Conservation (phyloP, 2,797 vertebrate species). For the Xyrichtys novacula region DNA sequence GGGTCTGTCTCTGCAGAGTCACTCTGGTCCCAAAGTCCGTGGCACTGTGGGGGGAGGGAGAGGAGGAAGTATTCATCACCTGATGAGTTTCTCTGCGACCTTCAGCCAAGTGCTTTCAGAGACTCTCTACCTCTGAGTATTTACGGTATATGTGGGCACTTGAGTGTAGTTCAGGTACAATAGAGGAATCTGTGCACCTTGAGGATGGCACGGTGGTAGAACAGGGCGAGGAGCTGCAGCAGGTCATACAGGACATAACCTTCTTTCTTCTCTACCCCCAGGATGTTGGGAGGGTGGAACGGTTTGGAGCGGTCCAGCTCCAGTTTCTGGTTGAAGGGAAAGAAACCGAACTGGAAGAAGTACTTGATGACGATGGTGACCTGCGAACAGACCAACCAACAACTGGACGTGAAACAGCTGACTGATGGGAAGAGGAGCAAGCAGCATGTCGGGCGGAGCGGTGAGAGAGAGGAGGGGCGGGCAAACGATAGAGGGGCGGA, state of each 20-base stretch:
- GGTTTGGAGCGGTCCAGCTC: conserved; percentile 91
- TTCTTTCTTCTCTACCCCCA: conserved; percentile 96
- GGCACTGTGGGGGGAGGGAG: conserved; percentile 83
- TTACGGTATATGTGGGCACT: too few relatives aligned
- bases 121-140: too few relatives aligned
- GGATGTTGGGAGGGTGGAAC: conserved; percentile 93
- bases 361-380: conserved; percentile 97
- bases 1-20: conserved; percentile 63
- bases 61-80: background rate
- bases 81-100: too few relatives aligned
- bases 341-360: conserved; percentile 98
- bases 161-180: too few relatives aligned
- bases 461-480: too few relatives aligned
- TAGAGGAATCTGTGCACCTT: conserved; percentile 72
- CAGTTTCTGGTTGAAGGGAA: conserved; percentile 92
- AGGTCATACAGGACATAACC: conserved; percentile 95
- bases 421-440: background rate
- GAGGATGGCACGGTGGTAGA: conserved; percentile 90
- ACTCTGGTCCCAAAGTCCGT: conserved; percentile 94
- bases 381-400: conserved; percentile 67
- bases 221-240: conserved; percentile 93
- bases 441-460: background rate
- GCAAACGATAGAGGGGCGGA: too few relatives aligned
- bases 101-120: too few relatives aligned
- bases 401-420: background rate